Conservation (phyloP, 2,888 invertebrate genomes). For the Laothoe populi region DNA sequence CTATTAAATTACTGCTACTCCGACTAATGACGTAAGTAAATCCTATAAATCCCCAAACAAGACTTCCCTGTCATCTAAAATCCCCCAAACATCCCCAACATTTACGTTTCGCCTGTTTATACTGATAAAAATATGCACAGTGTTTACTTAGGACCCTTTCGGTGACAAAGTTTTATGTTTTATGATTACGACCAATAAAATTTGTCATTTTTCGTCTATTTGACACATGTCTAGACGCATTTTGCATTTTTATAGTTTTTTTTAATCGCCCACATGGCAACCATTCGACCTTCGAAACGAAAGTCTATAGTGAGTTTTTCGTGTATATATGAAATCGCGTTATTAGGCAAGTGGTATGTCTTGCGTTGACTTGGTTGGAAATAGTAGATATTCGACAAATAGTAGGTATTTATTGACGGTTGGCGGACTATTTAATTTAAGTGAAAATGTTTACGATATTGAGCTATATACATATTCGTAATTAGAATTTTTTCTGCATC, state of each 20-base stretch:
- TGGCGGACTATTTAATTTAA: no score
- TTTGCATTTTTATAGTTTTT: conserved; percentile 8
- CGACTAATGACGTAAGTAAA: not conserved
- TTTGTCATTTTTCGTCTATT: not conserved
- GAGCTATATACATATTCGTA: no score
- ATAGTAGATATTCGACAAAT: no score
- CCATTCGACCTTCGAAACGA: not conserved
- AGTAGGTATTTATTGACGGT: no score
- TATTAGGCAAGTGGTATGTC: no score
- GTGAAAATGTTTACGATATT: no score
- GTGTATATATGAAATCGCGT: not conserved
- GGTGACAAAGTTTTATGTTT: conserved; percentile 32
- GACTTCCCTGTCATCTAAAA: conserved; percentile 3
- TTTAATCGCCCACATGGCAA: not conserved
- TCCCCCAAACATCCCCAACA: not conserved
- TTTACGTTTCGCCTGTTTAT: conserved; percentile 25
- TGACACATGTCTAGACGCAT: not conserved
- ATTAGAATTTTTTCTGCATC: no score
- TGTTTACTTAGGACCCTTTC: conserved; percentile 42
- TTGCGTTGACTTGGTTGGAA: no score
- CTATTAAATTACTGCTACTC: no score
- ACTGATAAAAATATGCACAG: conserved; percentile 34
- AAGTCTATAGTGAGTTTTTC: not conserved
- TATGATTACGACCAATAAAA: conserved; percentile 1
- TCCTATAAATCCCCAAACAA: not conserved